Evolutionary conservation across 1,140 invertebrate genomes (phyloP).

Genomic region (Bombus turneri): DNA sequence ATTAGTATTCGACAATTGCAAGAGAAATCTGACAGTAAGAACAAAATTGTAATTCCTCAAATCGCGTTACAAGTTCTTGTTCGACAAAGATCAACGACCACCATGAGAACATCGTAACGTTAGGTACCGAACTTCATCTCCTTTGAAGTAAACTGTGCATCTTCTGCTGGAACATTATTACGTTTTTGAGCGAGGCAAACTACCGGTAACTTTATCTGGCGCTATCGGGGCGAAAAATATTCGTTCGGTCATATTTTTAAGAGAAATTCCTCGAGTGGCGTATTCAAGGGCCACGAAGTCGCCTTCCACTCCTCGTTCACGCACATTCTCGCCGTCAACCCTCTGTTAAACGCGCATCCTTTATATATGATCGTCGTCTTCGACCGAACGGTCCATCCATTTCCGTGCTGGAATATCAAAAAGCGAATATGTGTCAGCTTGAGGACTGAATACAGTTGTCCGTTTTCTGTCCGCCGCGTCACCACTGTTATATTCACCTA

Average conservation of each 20-base stretch:
- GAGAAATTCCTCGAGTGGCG: not conserved
- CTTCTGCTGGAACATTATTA: not conserved
- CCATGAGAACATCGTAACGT: not conserved
- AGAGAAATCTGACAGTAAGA: too few relatives aligned
- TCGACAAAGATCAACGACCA: not conserved
- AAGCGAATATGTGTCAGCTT: not conserved
- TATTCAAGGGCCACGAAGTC: not conserved
- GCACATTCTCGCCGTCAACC: constrained; percentile 12
- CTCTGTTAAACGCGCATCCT: not conserved
- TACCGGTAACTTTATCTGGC: constrained; percentile 11
- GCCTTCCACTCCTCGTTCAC: not conserved
- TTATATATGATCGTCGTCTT: not conserved
- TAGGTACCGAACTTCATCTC: not conserved
- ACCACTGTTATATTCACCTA: not conserved
- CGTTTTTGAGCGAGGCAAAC: not conserved
- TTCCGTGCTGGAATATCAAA: constrained; percentile 1
- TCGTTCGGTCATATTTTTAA: constrained; percentile 16
- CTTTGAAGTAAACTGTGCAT: not conserved
- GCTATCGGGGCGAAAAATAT: constrained; percentile 21
- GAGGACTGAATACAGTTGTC: constrained; percentile 9
- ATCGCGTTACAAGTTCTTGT: not conserved
- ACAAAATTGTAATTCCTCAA: too few relatives aligned
- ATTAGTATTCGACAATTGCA: not conserved
- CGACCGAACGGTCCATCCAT: not conserved
- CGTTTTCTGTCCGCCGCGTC: not conserved